Evolutionary conservation across 1,140 invertebrate species (phyloP).

Genomic region (Leptopilina clavipes): DNA sequence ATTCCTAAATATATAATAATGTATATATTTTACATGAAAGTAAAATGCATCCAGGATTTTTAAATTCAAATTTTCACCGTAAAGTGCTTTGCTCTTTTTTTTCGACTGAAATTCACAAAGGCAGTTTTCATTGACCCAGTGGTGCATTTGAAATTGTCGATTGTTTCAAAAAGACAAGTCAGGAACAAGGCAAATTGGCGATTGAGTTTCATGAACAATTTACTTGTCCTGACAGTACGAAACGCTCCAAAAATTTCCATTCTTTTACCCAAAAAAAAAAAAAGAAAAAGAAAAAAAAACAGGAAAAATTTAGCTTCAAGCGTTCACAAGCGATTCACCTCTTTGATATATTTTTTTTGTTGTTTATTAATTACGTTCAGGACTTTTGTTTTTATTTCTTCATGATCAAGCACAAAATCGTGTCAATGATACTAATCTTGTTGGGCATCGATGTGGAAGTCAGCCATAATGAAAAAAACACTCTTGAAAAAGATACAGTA

Average conservation of each 20-base stretch:
- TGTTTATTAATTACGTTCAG: background rate
- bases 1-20: too few relatives aligned
- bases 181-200: constrained; percentile 22
- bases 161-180: constrained; percentile 9
- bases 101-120: background rate
- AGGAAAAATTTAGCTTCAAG: background rate
- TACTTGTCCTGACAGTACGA: background rate
- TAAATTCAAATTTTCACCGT: too few relatives aligned
- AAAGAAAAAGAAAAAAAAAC: background rate
- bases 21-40: too few relatives aligned
- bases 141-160: background rate
- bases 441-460: constrained; percentile 61
- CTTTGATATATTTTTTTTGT: background rate
- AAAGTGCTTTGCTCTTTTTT: background rate
- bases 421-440: constrained; percentile 70
- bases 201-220: constrained; percentile 18
- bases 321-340: background rate
- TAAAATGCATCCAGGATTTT: too few relatives aligned
- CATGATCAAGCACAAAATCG: constrained; percentile 50
- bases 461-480: constrained; percentile 64
- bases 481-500: constrained; percentile 54
- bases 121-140: background rate
- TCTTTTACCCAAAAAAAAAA: background rate
- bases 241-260: background rate
- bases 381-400: background rate